phyloP scores from a whole-genome alignment of 2,888 invertebrate species.

The Adela reaumurella region DNA sequence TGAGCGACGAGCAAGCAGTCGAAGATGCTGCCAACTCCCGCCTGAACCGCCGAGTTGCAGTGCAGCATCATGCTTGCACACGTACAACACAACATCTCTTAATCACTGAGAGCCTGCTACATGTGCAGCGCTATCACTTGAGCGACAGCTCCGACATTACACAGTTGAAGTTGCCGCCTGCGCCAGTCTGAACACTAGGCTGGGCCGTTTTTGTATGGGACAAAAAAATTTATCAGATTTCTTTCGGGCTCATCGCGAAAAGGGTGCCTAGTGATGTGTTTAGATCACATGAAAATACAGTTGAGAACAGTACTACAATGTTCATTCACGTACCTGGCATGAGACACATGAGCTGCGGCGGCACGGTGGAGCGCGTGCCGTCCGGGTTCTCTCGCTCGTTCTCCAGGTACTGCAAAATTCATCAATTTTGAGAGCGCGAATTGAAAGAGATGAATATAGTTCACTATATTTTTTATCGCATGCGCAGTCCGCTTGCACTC shows the following conservation, averaged over 20 bases:
- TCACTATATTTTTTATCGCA: too few species aligned
- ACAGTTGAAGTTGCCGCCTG: conserved; percentile 88
- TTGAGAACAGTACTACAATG: too few species aligned
- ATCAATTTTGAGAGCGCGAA: too few species aligned
- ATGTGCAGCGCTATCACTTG: conserved; percentile 94
- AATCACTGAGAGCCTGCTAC: too few species aligned
- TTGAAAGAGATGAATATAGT: too few species aligned
- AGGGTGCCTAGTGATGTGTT: too few species aligned
- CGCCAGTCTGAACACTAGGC: conserved; percentile 87
- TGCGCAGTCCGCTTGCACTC: too few species aligned
- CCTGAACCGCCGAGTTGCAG: conserved; percentile 81
- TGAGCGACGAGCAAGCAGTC: conserved; percentile 90
- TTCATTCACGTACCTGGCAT: conserved; percentile 52
- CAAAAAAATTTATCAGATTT: too few species aligned
- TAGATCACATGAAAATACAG: too few species aligned
- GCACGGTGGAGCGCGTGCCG: conserved; percentile 46
- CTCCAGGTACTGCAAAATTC: conserved; percentile 48
- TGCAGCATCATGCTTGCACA: conserved; percentile 74
- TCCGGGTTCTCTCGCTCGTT: conserved; percentile 53
- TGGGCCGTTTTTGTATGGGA: too few species aligned
- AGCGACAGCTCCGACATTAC: conserved; percentile 91
- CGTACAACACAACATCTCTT: too few species aligned
- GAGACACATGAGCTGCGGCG: conserved; percentile 62
- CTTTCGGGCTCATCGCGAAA: too few species aligned
- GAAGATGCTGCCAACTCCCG: conserved; percentile 89